Percentiles rank a stretch among this genome's conserved stretches.
phyloP scores from a whole-genome alignment of 2,113 vertebrate genomes.

The Percopsis transmontana region DNA sequence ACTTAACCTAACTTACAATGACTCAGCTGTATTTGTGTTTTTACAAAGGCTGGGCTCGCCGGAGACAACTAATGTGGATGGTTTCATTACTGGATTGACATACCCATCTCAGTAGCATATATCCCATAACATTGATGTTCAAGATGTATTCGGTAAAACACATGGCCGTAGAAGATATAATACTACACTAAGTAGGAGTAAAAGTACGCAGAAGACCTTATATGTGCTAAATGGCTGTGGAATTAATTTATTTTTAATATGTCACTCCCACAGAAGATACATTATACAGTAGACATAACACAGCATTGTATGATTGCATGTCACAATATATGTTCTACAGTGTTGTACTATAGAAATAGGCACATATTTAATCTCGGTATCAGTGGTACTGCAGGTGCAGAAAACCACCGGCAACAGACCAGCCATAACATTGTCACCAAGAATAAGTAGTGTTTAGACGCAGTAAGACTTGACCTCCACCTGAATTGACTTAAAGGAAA shows the following conservation, averaged over 20 bases:
- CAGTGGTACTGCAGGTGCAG: slow-evolving; percentile 18
- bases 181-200: neutral
- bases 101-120: neutral
- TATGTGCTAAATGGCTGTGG: neutral
- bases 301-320: slow-evolving; percentile 21
- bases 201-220: slow-evolving; percentile 7
- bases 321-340: slow-evolving; percentile 34
- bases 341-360: slow-evolving; percentile 47
- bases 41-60: slow-evolving; percentile 31
- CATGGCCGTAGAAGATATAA: neutral
- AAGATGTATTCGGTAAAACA: neutral
- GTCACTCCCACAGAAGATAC: slow-evolving; percentile 43
- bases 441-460: slow-evolving; percentile 5
- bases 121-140: neutral
- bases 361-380: slow-evolving; percentile 45
- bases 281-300: slow-evolving; percentile 21
- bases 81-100: no score
- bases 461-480: slow-evolving; percentile 15
- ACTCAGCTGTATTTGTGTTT: slow-evolving; percentile 1
- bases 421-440: slow-evolving; percentile 12
- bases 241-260: slow-evolving; percentile 58
- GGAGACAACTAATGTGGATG: slow-evolving; percentile 4
- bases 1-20: neutral
- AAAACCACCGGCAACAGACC: slow-evolving; percentile 36
- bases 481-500: slow-evolving; percentile 15